These are phyloP conservation scores for Ameiurus melas DNA, from an alignment of 2,113 vertebrate genomes.

Conservation along the genomic window DNA sequence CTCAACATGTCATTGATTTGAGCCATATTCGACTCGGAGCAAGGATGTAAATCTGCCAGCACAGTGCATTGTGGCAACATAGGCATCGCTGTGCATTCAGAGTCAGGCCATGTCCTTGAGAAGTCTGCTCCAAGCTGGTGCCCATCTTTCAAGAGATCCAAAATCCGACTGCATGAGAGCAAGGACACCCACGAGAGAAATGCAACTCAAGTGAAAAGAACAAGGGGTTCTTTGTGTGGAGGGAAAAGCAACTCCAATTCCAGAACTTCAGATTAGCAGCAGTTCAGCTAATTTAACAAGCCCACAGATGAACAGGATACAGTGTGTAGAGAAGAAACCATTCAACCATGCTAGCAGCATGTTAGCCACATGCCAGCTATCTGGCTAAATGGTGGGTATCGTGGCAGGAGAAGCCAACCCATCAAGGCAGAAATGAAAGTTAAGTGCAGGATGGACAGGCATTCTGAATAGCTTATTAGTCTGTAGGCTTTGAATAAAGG, in stretches of 20 bases:
- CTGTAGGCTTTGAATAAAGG: neutral
- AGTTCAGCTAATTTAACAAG: neutral
- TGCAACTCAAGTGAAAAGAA: neutral
- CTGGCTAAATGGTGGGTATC: neutral
- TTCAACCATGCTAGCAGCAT: neutral
- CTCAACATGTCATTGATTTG: neutral
- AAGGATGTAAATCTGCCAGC: neutral
- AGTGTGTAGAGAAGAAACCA: neutral
- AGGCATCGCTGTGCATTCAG: neutral
- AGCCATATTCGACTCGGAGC: neutral
- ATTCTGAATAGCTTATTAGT: neutral
- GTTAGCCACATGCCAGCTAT: neutral
- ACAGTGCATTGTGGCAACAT: neutral
- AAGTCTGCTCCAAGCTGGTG: neutral
- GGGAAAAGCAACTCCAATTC: neutral
- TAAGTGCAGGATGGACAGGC: neutral
- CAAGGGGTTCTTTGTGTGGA: neutral
- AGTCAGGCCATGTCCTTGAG: neutral
- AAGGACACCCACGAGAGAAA: neutral
- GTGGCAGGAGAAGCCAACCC: neutral
- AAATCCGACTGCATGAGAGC: neutral
- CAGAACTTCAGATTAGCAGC: neutral
- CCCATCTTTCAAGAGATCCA: neutral
- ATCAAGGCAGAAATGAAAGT: too few species aligned
- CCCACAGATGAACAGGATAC: neutral